Evolutionary conservation across 1,140 invertebrate genomes (phyloP), one percentile per base, ranked within the genome.

Genomic region (Musca domestica): DNA sequence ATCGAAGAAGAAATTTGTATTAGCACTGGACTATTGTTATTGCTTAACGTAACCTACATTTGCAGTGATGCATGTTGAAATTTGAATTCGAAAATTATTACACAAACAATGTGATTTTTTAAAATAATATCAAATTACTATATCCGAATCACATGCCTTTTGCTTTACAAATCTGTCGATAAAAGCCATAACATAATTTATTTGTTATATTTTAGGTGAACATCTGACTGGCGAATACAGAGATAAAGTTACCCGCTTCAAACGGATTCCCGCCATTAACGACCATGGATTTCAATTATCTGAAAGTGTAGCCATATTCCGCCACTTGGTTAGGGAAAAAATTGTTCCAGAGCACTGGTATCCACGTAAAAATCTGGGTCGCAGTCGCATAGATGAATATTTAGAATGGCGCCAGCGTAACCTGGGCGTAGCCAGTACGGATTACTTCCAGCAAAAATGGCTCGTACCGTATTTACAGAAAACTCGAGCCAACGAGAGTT

Each of bases 371-470:
- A 85, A 82, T 14, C 83, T 89, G 70, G 72, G 80, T 15, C 87
- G 88, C 75, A 92, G 92, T 1, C 83, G 84, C 69, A 88, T 95
- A 14, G 92, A 95, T 74, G 92, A 95, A 80, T 96, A 90, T 74
- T 80, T 95, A 47, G 89, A 92, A 80, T 96, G 93, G 93, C 93
- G 96, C 71, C 93, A 96, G 77, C 74, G 88, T 9, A 92, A 92
- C 70, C 86, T 89, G 1, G 84, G 92, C 70, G 72, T 87, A 1
- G 83, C 86, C 72, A 91, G 88, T 75, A 84, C 88, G 10, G 83
- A 89, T 77, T 91, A 89, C 74, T 93, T 93, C 72, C 84, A 85
- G 73, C 84, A 66, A 86, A 89, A 84, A 83, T 83, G 83, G 73
- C 72, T 88, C 34, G 80, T 84, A 34, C 87, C 87, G 23, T 70